Percentiles rank a stretch among this genome's conserved stretches.
Conservation (phyloP, 2,113 vertebrate genomes). For the Aplodontia rufa region DNA sequence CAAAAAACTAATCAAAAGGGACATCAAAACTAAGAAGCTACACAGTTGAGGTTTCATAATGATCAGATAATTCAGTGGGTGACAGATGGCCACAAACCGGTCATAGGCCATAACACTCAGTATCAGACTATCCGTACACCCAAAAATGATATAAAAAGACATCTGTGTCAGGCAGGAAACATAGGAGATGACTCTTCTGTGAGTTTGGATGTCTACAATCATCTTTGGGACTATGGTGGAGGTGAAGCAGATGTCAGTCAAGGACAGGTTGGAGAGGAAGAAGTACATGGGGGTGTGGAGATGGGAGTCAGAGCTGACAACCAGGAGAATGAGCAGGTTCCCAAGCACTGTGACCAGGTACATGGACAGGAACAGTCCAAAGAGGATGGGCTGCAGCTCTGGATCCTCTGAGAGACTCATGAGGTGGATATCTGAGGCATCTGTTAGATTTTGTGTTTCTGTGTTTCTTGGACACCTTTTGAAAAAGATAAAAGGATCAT, state of each 20-base stretch:
- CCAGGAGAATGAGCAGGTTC: neutral
- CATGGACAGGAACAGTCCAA: neutral
- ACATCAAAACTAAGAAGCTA: neutral
- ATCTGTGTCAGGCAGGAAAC: neutral
- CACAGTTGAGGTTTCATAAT: neutral
- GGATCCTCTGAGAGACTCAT: slow-evolving; percentile 24
- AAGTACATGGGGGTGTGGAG: neutral
- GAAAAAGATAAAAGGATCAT: neutral
- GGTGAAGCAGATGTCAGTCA: neutral
- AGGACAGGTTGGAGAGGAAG: neutral
- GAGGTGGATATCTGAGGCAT: neutral
- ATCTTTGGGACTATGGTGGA: neutral
- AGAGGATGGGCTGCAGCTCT: neutral
- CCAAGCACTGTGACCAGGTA: neutral
- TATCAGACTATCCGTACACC: slow-evolving; percentile 20
- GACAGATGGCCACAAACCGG: slow-evolving; percentile 28
- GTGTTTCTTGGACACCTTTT: neutral
- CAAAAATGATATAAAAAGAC: slow-evolving; percentile 14
- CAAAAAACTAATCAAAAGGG: neutral
- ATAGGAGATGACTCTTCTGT: neutral
- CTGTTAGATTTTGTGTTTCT: neutral
- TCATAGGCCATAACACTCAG: slow-evolving; percentile 30
- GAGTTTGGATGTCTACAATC: neutral
- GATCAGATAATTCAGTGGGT: neutral
- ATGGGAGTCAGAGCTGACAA: neutral